Evolutionary conservation across 2,888 invertebrate species (phyloP).

Genomic region (Allacma fusca): DNA sequence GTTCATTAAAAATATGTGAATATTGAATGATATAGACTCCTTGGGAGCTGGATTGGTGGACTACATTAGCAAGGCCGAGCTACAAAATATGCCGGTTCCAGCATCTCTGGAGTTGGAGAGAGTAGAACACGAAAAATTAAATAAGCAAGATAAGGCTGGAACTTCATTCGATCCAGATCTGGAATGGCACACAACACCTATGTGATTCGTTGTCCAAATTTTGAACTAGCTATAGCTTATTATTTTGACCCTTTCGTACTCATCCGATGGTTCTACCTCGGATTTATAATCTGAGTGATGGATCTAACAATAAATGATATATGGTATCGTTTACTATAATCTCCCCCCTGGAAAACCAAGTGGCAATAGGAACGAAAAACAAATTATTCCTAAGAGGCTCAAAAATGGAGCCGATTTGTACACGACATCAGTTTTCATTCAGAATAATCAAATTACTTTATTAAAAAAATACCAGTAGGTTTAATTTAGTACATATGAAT

Average conservation of each 20-base stretch:
- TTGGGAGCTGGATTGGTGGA: conserved; percentile 92
- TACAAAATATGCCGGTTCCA: conserved; percentile 65
- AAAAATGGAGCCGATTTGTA: background rate
- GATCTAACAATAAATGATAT: background rate
- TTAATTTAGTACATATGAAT: conserved; percentile 14
- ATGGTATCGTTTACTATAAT: background rate
- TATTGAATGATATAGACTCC: conserved; percentile 70
- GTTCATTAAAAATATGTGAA: too few relatives aligned
- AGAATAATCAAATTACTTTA: conserved; percentile 8
- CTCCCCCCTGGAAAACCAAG: background rate
- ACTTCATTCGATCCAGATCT: conserved; percentile 57
- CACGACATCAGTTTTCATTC: background rate
- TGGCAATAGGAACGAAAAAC: conserved; percentile 14
- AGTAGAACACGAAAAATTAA: conserved; percentile 32
- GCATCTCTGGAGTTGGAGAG: conserved; percentile 30
- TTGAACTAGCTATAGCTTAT: conserved; percentile 16
- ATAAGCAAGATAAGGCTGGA: conserved; percentile 49
- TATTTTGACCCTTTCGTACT: conserved; percentile 6
- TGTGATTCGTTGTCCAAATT: conserved; percentile 49
- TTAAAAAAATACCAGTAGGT: background rate
- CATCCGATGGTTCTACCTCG: background rate
- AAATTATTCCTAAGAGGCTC: background rate
- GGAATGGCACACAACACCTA: conserved; percentile 61
- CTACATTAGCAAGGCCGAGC: conserved; percentile 80
- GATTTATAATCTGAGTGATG: background rate